Evolutionary conservation across 2,113 vertebrate genomes (phyloP), one percentile per base, ranked within the genome.

Genomic region (Gymnocephalus cernua): DNA sequence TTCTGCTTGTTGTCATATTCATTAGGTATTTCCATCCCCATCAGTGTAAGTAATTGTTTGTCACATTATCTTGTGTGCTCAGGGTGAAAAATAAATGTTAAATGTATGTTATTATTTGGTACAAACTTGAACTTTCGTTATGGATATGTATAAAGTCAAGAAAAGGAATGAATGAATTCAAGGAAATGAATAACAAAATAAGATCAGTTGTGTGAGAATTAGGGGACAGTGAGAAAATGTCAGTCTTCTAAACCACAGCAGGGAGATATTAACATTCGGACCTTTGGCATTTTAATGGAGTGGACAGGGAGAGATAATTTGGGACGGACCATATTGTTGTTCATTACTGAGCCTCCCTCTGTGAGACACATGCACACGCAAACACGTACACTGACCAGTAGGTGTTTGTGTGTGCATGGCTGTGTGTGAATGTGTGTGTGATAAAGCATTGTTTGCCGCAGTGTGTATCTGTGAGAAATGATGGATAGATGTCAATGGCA

Each of bases 281-380:
- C 90, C 90, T 88, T 18, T 89, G 88, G 86, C 91, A 89, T 89
- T 90, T 92, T 91, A 93, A 93, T 92, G 88, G 79, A 84, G 82
- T 64, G 69, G 73, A 86, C 72, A 74, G 88, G 84, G 84, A 68
- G 74, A 77, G 72, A 82, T 92, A 50, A 86, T 92, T 90, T 89
- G 48, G 75, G 79, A 86, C 0, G 16, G 83, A 80, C 76, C 89
- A 89, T 89, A 90, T 86, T 93, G 87, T 79, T 84, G 87, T 88
- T 84, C 86, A 91, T 93, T 89, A 92, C 61, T 44, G 54, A 21
- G 54, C 45, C 70, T 86, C 85, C 79, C 80, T 80, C 45, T 73
- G 77, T 35, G 79, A 80, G 63, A 71, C 56, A 35, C 77, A 79
- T 8, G 45, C 25, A 38, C 64, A 58, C 53, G 29, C 44, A 53